Conservation (phyloP, 2,888 invertebrate species). For the Hesperia comma region DNA sequence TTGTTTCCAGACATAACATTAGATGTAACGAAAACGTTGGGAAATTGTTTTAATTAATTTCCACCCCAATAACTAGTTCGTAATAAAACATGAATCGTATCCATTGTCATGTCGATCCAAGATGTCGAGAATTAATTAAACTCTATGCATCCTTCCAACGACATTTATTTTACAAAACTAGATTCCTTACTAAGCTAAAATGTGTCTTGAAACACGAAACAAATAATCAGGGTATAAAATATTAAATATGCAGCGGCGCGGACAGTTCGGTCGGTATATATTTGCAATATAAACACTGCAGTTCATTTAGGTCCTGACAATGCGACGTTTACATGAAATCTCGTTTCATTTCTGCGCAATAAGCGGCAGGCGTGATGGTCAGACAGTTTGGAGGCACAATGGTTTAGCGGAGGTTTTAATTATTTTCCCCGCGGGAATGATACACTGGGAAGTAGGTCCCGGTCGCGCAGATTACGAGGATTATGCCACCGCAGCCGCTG, state of each 20-base stretch:
- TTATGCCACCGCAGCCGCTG: constrained; percentile 3
- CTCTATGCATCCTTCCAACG: no score
- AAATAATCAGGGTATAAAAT: background rate
- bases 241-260: background rate
- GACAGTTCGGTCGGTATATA: constrained; percentile 1
- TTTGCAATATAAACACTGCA: constrained; percentile 33
- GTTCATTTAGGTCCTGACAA: constrained; percentile 31
- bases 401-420: constrained; percentile 13
- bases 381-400: background rate
- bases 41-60: no score
- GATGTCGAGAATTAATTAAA: no score
- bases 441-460: constrained; percentile 5
- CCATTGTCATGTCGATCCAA: no score
- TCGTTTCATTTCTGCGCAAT: constrained; percentile 28
- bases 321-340: constrained; percentile 27
- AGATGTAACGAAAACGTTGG: no score
- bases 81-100: no score
- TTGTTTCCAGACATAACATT: no score
- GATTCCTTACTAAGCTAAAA: no score
- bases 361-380: constrained; percentile 9
- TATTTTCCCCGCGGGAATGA: constrained; percentile 20
- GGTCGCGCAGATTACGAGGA: constrained; percentile 1
- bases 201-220: no score
- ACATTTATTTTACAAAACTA: no score
- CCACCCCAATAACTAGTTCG: no score